A percentile compares a stretch with the other conserved stretches of the same genome.
Evolutionary conservation across 2,888 invertebrate species (phyloP).

Genomic region (Apotomis turbidana): DNA sequence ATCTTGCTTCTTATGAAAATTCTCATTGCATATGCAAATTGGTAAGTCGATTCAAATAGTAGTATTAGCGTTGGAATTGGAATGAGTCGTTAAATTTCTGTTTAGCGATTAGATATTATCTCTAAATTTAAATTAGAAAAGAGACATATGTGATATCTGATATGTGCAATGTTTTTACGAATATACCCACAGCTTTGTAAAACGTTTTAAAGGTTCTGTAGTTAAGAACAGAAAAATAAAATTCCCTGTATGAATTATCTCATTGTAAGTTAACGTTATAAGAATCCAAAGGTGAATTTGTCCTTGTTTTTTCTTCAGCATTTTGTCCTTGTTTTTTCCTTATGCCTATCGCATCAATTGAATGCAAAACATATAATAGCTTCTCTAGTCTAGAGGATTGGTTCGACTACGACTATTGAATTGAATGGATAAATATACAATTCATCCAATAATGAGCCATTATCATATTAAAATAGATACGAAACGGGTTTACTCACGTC

Average conservation of each 20-base stretch:
- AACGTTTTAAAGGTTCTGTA: too few relatives aligned
- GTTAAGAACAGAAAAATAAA: too few relatives aligned
- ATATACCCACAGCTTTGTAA: too few relatives aligned
- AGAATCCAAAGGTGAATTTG: background rate
- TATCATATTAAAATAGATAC: too few relatives aligned
- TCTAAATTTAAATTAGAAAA: background rate
- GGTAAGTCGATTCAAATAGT: background rate
- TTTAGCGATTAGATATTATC: conserved; percentile 11
- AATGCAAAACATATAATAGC: background rate
- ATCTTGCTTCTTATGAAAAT: background rate
- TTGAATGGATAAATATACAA: background rate
- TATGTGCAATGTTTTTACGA: too few relatives aligned
- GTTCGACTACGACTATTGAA: background rate
- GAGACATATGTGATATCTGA: background rate
- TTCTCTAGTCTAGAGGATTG: background rate
- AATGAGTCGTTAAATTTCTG: conserved; percentile 17
- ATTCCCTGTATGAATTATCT: too few relatives aligned
- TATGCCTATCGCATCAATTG: background rate
- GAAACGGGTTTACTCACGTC: too few relatives aligned
- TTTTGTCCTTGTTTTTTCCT: background rate
- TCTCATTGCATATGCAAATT: conserved; percentile 28
- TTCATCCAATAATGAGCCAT: too few relatives aligned
- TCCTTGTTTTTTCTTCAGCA: background rate
- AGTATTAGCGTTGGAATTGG: conserved; percentile 3
- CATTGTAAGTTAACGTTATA: too few relatives aligned